Conservation (phyloP, 35 echinoderm and acorn worm species). For the Eucidaris tribuloides region DNA sequence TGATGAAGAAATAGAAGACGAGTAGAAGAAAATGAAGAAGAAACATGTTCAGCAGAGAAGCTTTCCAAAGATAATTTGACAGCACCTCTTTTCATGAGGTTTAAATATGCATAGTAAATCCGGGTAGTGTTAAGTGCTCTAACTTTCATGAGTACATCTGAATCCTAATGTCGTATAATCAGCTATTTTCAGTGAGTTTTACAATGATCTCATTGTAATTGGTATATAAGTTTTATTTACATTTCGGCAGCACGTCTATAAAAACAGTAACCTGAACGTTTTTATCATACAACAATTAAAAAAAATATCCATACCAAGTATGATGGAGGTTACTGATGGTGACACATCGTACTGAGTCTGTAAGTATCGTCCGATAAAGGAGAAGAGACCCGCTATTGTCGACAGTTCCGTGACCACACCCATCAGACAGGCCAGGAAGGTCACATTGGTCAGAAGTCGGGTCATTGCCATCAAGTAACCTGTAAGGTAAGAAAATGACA, state of each 20-base stretch:
- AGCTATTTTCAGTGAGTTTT: background rate
- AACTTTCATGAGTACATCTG: background rate
- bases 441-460: slow-evolving; percentile 41
- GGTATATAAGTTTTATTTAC: background rate
- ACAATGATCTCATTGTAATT: background rate
- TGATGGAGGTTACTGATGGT: slow-evolving; percentile 36
- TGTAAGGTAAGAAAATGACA: background rate
- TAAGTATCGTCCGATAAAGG: slow-evolving; percentile 59
- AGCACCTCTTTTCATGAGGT: no score
- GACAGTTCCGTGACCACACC: slow-evolving; percentile 8
- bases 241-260: background rate
- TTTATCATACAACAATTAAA: no score
- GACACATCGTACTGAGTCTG: slow-evolving; percentile 55
- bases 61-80: no score
- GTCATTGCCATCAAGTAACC: slow-evolving; percentile 32
- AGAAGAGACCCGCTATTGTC: background rate
- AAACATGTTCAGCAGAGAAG: no score
- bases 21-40: no score
- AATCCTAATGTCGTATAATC: background rate
- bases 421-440: background rate
- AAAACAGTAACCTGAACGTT: background rate
- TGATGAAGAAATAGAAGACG: no score
- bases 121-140: background rate
- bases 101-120: no score
- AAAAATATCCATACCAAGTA: slow-evolving; percentile 65